phyloP scores from a whole-genome alignment of 2,888 invertebrate genomes.

The Quadriops clusia region DNA sequence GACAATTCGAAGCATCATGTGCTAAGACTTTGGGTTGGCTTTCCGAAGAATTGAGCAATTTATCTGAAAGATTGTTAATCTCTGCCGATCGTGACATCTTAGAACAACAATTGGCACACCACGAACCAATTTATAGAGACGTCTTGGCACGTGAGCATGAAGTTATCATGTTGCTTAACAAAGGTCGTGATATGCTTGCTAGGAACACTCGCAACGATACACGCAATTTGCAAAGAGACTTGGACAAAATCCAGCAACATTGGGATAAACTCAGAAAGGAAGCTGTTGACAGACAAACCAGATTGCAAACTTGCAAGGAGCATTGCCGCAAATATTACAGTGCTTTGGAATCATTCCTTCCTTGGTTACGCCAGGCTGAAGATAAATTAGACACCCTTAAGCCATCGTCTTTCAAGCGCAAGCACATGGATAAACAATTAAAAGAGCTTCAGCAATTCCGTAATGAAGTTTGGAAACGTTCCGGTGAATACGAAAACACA shows the following conservation, averaged over 20 bases:
- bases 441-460: constrained; percentile 80
- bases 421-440: constrained; percentile 77
- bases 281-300: constrained; percentile 73
- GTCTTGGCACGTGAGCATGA: constrained; percentile 85
- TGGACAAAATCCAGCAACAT: constrained; percentile 79
- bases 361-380: constrained; percentile 82
- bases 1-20: constrained; percentile 81
- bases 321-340: constrained; percentile 84
- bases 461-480: constrained; percentile 87
- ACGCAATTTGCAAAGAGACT: constrained; percentile 58
- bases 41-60: constrained; percentile 60
- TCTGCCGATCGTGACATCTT: constrained; percentile 77
- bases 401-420: constrained; percentile 70
- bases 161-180: constrained; percentile 85
- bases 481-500: constrained; percentile 86
- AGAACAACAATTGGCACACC: constrained; percentile 76
- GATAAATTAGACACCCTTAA: constrained; percentile 67
- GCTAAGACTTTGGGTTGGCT: constrained; percentile 86
- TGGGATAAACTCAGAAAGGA: constrained; percentile 89
- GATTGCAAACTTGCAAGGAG: constrained; percentile 82
- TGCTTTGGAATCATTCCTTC: constrained; percentile 72
- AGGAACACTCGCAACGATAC: constrained; percentile 39
- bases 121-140: constrained; percentile 81
- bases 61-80: constrained; percentile 67
- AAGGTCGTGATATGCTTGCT: constrained; percentile 61